Evolutionary conservation across 2,888 invertebrate genomes (phyloP), one percentile per base, ranked within the genome.

Genomic region (Idaea biselata): DNA sequence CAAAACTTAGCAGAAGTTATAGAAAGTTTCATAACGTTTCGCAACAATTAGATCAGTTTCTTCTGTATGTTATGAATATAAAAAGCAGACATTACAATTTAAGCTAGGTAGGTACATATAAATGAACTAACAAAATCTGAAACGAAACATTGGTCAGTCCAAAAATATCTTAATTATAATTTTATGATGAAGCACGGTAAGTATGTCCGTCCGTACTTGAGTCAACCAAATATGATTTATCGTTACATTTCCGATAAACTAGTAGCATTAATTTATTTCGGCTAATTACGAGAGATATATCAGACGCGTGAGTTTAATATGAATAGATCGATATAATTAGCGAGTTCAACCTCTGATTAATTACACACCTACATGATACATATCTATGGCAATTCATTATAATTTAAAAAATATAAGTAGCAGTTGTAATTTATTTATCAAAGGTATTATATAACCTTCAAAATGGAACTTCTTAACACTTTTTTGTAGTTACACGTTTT

Each of bases 271-370:
- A 14, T 44, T 14, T 44, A 44, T 44, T 44, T 44, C 44, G 44
- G 44, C 44, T 44, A 44, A 44, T 44, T 44, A 14, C 44, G 11
- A 44, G 25, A 25, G 25, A 25, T 25, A 25, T 25, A 25, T 25
- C 44, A 44, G 44, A 44, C 14, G 44, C 14, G 44, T 44, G 44
- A 44, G 44, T 6, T 44, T 44, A 44, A 44, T 44, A 44, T 44
- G 44, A 44, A 44, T 44, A 44, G 44, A 44, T 44, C 44, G 44
- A 44, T 44, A 44, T 44, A 44, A 44, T 44, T 44, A 44, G 44
- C 14, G 44, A 44, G 44, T 11, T 7, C 1, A 44, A 44, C 44
- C 14, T 44, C 14, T 44, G 44, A 44, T 44, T 44, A 44, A 44
- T 44, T 44, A 44, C 44, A 6, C 11, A 44, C 44, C 44, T 44